phyloP scores from a whole-genome alignment of 2,797 vertebrate genomes.

The Mus spretus region DNA sequence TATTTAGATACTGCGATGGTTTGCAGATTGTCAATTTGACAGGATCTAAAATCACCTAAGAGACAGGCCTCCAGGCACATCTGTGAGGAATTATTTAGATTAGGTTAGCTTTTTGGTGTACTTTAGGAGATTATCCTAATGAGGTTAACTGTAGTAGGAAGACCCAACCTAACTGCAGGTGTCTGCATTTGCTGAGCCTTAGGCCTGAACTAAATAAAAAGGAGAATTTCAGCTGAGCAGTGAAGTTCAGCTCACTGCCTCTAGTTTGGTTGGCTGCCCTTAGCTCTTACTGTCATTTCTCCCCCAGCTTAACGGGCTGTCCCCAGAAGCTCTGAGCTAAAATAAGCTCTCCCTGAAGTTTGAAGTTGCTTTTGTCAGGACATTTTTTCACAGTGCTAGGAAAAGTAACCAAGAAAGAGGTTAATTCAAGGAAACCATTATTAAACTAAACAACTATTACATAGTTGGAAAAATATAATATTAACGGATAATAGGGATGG shows the following conservation, averaged over 20 bases:
- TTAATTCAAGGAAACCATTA: slow-evolving; percentile 10
- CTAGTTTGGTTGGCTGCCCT: neutral
- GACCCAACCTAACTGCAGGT: neutral
- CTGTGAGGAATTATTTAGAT: neutral
- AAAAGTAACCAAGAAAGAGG: neutral
- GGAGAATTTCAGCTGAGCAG: neutral
- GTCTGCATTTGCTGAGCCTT: too few species aligned
- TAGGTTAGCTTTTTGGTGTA: neutral
- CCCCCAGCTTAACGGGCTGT: neutral
- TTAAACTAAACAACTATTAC: slow-evolving; percentile 12
- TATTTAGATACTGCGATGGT: neutral
- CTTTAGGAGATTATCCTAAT: neutral
- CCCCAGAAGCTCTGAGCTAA: neutral
- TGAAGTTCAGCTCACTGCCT: neutral
- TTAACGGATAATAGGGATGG: neutral
- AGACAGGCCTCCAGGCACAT: neutral
- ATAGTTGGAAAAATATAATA: neutral
- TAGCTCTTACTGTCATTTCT: neutral
- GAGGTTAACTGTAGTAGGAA: neutral
- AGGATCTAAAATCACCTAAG: neutral
- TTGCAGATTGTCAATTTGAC: neutral
- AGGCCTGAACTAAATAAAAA: neutral
- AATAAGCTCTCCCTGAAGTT: neutral
- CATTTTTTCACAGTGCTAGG: neutral
- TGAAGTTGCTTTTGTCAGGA: neutral